phyloP scores from a whole-genome alignment of 30 jellyfish, hydroid and myxozoan genomes.

The Hydractinia symbiolongicarpus region DNA sequence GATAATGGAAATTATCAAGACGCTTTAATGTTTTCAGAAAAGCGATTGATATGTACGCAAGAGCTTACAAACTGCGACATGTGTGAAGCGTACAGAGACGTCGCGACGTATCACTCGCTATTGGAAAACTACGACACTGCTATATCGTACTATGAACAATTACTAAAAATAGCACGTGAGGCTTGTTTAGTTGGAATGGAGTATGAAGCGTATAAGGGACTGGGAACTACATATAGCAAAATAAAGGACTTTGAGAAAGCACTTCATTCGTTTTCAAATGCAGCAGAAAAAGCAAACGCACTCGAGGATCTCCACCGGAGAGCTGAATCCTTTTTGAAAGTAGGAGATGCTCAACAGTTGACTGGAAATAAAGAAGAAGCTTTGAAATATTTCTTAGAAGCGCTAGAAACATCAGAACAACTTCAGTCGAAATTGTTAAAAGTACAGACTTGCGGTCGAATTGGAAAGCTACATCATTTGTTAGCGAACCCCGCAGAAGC shows the following conservation, averaged over 20 bases:
- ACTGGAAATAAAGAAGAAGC: slow-evolving; percentile 58
- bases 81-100: slow-evolving; percentile 72
- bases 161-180: slow-evolving; percentile 43
- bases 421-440: slow-evolving; percentile 32
- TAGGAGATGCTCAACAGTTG: slow-evolving; percentile 60
- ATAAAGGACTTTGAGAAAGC: slow-evolving; percentile 52
- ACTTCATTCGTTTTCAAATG: slow-evolving; percentile 37
- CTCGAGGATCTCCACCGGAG: slow-evolving; percentile 41
- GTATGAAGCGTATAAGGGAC: slow-evolving; percentile 64
- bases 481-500: slow-evolving; percentile 21
- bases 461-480: slow-evolving; percentile 31
- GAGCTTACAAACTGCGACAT: slow-evolving; percentile 50
- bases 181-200: slow-evolving; percentile 40
- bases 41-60: slow-evolving; percentile 72
- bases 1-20: slow-evolving; percentile 50
- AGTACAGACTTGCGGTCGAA: slow-evolving; percentile 32
- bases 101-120: slow-evolving; percentile 57
- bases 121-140: slow-evolving; percentile 76
- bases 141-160: slow-evolving; percentile 57
- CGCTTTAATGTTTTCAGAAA: slow-evolving; percentile 82
- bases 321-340: slow-evolving; percentile 45
- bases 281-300: slow-evolving; percentile 48
- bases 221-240: slow-evolving; percentile 56
- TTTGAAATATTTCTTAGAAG: slow-evolving; percentile 39
- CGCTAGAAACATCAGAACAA: slow-evolving; percentile 47